phyloP scores from a whole-genome alignment of 2,797 vertebrate genomes.

The Sebastes matsubarae region DNA sequence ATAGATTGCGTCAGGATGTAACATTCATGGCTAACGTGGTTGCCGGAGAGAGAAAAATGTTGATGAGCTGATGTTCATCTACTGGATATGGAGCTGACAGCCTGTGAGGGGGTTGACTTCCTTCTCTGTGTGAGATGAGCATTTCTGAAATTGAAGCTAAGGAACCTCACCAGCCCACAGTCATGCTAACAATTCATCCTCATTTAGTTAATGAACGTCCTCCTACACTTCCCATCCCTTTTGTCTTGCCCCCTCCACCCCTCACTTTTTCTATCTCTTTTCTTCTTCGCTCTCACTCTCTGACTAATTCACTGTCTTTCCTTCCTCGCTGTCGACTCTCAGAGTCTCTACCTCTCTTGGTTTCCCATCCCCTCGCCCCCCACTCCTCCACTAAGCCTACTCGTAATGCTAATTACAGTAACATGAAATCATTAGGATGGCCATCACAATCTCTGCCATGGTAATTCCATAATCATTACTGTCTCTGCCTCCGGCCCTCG shows the following conservation, averaged over 20 bases:
- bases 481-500: slow-evolving; percentile 42
- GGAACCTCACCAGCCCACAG: slow-evolving; percentile 68
- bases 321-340: slow-evolving; percentile 19
- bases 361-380: slow-evolving; percentile 8
- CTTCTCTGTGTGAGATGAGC: slow-evolving; percentile 56
- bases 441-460: slow-evolving; percentile 70
- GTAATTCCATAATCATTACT: slow-evolving; percentile 72
- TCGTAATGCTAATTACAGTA: slow-evolving; percentile 73
- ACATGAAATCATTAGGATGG: slow-evolving; percentile 78
- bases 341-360: slow-evolving; percentile 6
- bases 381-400: slow-evolving; percentile 38
- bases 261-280: slow-evolving; percentile 30
- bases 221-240: slow-evolving; percentile 60
- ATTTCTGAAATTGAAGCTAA: slow-evolving; percentile 64
- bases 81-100: slow-evolving; percentile 52
- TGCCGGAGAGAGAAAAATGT: slow-evolving; percentile 42
- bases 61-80: slow-evolving; percentile 60
- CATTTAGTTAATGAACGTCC: slow-evolving; percentile 78
- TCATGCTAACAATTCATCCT: slow-evolving; percentile 73
- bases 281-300: slow-evolving; percentile 32
- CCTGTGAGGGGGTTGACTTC: slow-evolving; percentile 62
- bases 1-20: background rate
- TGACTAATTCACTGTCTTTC: slow-evolving; percentile 40
- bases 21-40: slow-evolving; percentile 9
- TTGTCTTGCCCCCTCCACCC: slow-evolving; percentile 31